Evolutionary conservation across 2,797 vertebrate genomes (phyloP).

Genomic region (Rhyacichthys aspro): DNA sequence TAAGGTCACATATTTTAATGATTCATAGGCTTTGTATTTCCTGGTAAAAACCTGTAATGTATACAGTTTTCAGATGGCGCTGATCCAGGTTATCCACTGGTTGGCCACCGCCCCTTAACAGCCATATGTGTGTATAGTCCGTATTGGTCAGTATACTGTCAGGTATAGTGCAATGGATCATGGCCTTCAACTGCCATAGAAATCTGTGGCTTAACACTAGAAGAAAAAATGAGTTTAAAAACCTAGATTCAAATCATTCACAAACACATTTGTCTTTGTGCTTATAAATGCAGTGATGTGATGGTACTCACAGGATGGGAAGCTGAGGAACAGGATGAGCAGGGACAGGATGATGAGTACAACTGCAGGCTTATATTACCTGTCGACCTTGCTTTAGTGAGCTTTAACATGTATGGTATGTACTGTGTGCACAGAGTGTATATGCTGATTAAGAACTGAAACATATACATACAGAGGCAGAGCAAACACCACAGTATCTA

Average conservation of each 20-base stretch:
- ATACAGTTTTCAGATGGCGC: no score
- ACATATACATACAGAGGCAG: background rate
- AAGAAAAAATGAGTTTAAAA: background rate
- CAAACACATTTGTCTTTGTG: background rate
- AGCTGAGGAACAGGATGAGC: constrained; percentile 28
- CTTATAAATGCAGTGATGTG: background rate
- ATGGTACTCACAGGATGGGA: constrained; percentile 33
- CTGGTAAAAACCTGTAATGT: no score
- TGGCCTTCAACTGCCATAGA: constrained; percentile 65
- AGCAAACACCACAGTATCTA: background rate
- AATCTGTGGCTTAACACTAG: constrained; percentile 26
- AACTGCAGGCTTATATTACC: constrained; percentile 12
- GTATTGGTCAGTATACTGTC: constrained; percentile 47
- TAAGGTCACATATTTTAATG: no score
- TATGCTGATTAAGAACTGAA: background rate
- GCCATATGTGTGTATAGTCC: constrained; percentile 62
- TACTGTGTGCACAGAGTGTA: background rate
- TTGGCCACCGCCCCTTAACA: constrained; percentile 65
- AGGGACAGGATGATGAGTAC: background rate
- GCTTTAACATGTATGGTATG: constrained; percentile 9
- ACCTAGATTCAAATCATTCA: no score
- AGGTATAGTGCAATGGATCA: constrained; percentile 60
- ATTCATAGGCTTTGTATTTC: no score
- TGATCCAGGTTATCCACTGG: constrained; percentile 69
- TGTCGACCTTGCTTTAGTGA: background rate